A percentile compares a stretch with the other conserved stretches of the same genome.
Conservation (phyloP, 2,888 invertebrate species). For the Epistrophella euchroma region DNA sequence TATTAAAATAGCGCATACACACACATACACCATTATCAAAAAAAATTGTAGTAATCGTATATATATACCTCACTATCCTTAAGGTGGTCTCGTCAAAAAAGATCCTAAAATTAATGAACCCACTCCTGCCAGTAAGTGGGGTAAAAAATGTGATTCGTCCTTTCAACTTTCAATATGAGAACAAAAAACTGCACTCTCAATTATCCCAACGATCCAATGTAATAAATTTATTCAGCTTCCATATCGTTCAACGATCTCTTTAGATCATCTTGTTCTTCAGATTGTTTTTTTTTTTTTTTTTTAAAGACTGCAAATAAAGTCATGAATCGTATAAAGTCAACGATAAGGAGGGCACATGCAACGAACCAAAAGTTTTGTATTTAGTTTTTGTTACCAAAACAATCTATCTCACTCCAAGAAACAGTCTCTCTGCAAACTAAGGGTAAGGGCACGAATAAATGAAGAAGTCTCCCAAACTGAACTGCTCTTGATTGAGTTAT, state of each 20-base stretch:
- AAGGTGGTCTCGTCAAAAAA: slow-evolving; percentile 60
- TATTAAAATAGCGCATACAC: no score
- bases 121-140: slow-evolving; percentile 26
- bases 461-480: slow-evolving; percentile 69
- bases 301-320: slow-evolving; percentile 68
- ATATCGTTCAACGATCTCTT: slow-evolving; percentile 75
- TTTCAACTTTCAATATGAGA: slow-evolving; percentile 40
- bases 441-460: slow-evolving; percentile 58
- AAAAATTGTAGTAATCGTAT: slow-evolving; percentile 35
- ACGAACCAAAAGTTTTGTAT: slow-evolving; percentile 17
- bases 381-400: slow-evolving; percentile 66
- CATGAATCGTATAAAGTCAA: slow-evolving; percentile 53
- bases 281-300: slow-evolving; percentile 14
- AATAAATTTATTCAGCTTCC: slow-evolving; percentile 77
- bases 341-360: slow-evolving; percentile 19
- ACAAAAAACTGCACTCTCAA: slow-evolving; percentile 77
- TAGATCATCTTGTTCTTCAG: slow-evolving; percentile 69
- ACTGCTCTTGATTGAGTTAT: slow-evolving; percentile 73
- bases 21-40: not conserved
- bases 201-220: slow-evolving; percentile 76
- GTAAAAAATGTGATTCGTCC: slow-evolving; percentile 36
- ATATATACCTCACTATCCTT: slow-evolving; percentile 61
- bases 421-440: slow-evolving; percentile 44
- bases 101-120: slow-evolving; percentile 64
- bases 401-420: slow-evolving; percentile 25